Evolutionary conservation across 2,113 vertebrate species (phyloP).

Genomic region (Maccullochella peelii): DNA sequence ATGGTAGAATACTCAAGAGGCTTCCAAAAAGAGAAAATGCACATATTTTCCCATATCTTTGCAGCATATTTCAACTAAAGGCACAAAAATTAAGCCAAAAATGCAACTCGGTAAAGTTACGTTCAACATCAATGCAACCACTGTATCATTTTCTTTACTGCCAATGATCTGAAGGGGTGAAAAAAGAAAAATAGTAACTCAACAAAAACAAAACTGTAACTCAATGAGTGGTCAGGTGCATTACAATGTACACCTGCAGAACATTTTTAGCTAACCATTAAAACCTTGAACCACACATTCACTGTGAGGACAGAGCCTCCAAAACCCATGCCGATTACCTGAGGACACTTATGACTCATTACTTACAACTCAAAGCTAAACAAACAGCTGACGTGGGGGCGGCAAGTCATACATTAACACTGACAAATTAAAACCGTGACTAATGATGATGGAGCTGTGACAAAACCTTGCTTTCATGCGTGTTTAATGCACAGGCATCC

Average conservation of each 20-base stretch:
- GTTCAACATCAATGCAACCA: background rate
- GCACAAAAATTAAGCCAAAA: background rate
- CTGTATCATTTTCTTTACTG: background rate
- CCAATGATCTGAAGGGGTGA: background rate
- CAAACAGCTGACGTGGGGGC: slow-evolving; percentile 19
- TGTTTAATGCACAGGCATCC: background rate
- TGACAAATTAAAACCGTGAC: slow-evolving; percentile 34
- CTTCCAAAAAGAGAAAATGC: slow-evolving; percentile 21
- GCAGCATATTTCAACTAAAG: background rate
- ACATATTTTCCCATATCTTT: slow-evolving; percentile 24
- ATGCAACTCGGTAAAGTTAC: background rate
- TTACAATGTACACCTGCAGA: slow-evolving; percentile 38
- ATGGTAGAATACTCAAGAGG: slow-evolving; percentile 22
- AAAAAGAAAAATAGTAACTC: background rate
- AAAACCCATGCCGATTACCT: slow-evolving; percentile 41
- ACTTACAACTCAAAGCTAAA: slow-evolving; percentile 11
- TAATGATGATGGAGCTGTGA: slow-evolving; percentile 22
- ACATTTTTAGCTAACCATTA: slow-evolving; percentile 73
- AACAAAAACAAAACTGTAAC: background rate
- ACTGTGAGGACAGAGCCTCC: slow-evolving; percentile 21
- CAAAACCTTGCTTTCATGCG: background rate
- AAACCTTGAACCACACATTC: slow-evolving; percentile 25
- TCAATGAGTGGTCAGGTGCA: slow-evolving; percentile 3
- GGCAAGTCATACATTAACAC: slow-evolving; percentile 30
- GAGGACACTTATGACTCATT: slow-evolving; percentile 42